Evolutionary conservation across 2,113 vertebrate species (phyloP).

Genomic region (Chascanopsetta lugubris): DNA sequence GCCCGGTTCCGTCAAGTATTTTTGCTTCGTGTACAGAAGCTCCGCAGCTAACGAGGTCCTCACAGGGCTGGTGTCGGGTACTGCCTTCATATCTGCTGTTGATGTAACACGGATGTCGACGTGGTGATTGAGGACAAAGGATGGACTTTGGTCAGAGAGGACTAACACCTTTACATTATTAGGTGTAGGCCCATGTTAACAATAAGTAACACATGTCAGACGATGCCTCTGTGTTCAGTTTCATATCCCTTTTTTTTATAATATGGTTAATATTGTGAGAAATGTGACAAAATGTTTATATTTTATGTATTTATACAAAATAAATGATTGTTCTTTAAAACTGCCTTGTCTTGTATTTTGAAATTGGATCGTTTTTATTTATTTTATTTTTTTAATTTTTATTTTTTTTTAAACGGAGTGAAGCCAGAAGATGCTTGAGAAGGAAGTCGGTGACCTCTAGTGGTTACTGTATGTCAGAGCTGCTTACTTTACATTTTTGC

Average conservation of each 20-base stretch:
- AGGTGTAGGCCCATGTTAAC: conserved; percentile 11
- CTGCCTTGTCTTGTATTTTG: neutral
- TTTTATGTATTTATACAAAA: conserved; percentile 80
- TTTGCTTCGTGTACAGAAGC: conserved; percentile 11
- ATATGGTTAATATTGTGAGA: conserved; percentile 50
- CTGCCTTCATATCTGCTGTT: conserved; percentile 43
- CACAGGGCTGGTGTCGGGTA: neutral
- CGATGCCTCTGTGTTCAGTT: conserved; percentile 1
- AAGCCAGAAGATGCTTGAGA: too few relatives aligned
- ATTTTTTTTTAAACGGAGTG: too few relatives aligned
- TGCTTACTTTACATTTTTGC: too few relatives aligned
- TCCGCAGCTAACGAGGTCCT: conserved; percentile 32
- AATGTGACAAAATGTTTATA: conserved; percentile 67
- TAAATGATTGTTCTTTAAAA: conserved; percentile 67
- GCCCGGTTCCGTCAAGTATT: conserved; percentile 24
- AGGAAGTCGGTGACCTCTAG: too few relatives aligned
- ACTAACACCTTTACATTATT: conserved; percentile 8
- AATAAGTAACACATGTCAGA: conserved; percentile 1
- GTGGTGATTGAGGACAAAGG: conserved; percentile 61
- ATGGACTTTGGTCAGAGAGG: conserved; percentile 38
- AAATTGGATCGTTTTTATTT: too few relatives aligned
- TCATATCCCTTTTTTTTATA: conserved; percentile 3
- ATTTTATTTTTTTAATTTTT: too few relatives aligned
- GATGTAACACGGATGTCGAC: conserved; percentile 50
- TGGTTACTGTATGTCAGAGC: too few relatives aligned